A percentile compares a stretch with the other conserved stretches of the same genome.
Evolutionary conservation across 2,888 invertebrate species (phyloP).

Genomic region (Drosophila meridiana): DNA sequence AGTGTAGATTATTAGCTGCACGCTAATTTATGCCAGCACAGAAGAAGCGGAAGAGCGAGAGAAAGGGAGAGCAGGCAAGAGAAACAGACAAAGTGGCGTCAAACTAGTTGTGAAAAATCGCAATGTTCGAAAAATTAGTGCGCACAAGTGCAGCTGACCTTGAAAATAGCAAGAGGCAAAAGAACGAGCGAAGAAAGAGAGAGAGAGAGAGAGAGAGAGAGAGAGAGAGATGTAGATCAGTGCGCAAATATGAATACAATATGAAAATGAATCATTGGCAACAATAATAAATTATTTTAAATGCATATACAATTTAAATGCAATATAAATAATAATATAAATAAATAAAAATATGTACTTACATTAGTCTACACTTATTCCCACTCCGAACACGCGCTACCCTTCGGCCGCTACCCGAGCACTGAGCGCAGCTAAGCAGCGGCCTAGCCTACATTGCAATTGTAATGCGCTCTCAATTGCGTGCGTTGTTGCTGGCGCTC

Average conservation of each 20-base stretch:
- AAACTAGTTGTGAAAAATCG: slow-evolving; percentile 58
- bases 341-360: neutral
- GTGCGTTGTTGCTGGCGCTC: slow-evolving; percentile 7
- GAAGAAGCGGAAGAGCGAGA: neutral
- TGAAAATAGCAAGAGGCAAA: neutral
- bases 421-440: neutral
- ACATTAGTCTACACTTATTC: neutral
- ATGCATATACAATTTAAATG: neutral
- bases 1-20: slow-evolving; percentile 66
- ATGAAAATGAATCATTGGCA: neutral
- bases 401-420: neutral
- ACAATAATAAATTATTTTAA: too few relatives aligned
- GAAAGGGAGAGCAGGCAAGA: slow-evolving; percentile 12
- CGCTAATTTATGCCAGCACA: slow-evolving; percentile 64
- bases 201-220: neutral
- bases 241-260: neutral
- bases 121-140: slow-evolving; percentile 49
- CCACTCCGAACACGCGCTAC: neutral
- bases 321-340: neutral
- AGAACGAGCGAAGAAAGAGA: neutral
- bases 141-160: slow-evolving; percentile 25
- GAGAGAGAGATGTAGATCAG: too few relatives aligned
- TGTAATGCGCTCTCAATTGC: neutral
- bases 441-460: neutral
- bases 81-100: slow-evolving; percentile 51